A percentile compares a stretch with the other conserved stretches of the same genome.
phyloP scores from a whole-genome alignment of 2,797 vertebrate species.

The Perodicticus potto region DNA sequence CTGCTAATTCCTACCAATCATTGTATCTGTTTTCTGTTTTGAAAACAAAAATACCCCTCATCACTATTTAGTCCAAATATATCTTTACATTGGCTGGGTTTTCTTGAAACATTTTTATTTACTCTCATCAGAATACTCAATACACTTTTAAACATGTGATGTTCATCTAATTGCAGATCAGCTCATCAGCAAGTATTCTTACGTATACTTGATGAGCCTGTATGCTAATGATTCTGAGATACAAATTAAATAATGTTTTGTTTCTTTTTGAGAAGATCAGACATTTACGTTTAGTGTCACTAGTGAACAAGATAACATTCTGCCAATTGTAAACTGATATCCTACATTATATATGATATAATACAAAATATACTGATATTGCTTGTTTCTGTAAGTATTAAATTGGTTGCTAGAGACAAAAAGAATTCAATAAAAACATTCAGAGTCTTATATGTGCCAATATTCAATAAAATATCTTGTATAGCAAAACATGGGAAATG shows the following conservation, averaged over 20 bases:
- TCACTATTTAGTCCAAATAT: slow-evolving; percentile 18
- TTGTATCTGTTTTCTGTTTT: slow-evolving; percentile 50
- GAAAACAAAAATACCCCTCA: slow-evolving; percentile 10
- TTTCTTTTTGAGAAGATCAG: slow-evolving; percentile 35
- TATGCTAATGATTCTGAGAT: slow-evolving; percentile 11
- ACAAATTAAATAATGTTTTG: background rate
- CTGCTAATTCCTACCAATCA: background rate
- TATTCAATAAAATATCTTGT: slow-evolving; percentile 5
- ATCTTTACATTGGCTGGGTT: background rate
- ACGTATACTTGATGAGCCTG: background rate
- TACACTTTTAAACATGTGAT: slow-evolving; percentile 33
- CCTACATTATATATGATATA: slow-evolving; percentile 3
- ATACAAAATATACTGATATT: slow-evolving; percentile 4
- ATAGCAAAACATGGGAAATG: slow-evolving; percentile 10
- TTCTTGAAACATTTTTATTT: slow-evolving; percentile 58
- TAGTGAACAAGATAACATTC: slow-evolving; percentile 11
- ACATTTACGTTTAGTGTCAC: background rate
- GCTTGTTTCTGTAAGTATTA: slow-evolving; percentile 51
- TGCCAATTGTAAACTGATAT: background rate
- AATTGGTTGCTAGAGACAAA: background rate
- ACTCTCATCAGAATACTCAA: slow-evolving; percentile 20
- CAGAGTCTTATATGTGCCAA: slow-evolving; percentile 32
- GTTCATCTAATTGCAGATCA: background rate
- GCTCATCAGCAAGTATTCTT: background rate
- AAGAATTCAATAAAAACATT: slow-evolving; percentile 46